These are phyloP conservation scores for Pristionchus exspectatus DNA, from an alignment of 2,888 invertebrate genomes.

Conservation along the genomic window DNA sequence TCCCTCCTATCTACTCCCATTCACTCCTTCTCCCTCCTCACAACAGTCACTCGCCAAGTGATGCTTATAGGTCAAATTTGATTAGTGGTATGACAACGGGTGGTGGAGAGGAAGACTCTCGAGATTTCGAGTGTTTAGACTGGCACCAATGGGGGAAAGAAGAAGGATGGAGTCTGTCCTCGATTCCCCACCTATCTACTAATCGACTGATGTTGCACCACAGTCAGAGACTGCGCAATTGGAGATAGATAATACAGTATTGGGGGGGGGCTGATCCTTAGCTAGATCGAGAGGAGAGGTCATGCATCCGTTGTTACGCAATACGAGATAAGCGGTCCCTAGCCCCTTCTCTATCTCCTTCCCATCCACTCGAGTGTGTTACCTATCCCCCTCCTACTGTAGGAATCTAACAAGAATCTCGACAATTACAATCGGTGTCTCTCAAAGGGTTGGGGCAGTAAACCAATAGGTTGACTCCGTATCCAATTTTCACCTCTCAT, in stretches of 20 bases:
- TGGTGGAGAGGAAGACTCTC: constrained; percentile 35
- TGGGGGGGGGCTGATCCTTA: constrained; percentile 8
- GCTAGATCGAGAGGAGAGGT: constrained; percentile 8
- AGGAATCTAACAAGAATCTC: constrained; percentile 1
- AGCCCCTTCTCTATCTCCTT: not conserved
- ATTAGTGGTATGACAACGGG: constrained; percentile 29
- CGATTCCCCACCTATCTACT: constrained; percentile 14
- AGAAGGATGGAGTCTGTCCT: not conserved
- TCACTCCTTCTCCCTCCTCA: not conserved
- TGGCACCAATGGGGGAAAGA: not conserved
- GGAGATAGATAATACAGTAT: constrained; percentile 41
- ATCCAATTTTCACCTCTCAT: not conserved
- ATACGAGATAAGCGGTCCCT: constrained; percentile 46
- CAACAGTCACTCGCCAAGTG: constrained; percentile 45
- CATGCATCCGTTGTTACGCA: constrained; percentile 47
- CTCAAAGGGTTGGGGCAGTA: not conserved
- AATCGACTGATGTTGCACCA: constrained; percentile 30
- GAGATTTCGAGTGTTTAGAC: constrained; percentile 46
- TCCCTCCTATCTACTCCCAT: constrained; percentile 1
- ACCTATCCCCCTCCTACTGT: not conserved
- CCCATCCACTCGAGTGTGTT: constrained; percentile 1
- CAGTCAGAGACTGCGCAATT: not conserved
- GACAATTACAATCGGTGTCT: not conserved
- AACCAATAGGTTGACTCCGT: not conserved
- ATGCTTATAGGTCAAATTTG: constrained; percentile 42